Evolutionary conservation across 2,888 invertebrate species (phyloP).

Genomic region (Hemaris fuciformis): DNA sequence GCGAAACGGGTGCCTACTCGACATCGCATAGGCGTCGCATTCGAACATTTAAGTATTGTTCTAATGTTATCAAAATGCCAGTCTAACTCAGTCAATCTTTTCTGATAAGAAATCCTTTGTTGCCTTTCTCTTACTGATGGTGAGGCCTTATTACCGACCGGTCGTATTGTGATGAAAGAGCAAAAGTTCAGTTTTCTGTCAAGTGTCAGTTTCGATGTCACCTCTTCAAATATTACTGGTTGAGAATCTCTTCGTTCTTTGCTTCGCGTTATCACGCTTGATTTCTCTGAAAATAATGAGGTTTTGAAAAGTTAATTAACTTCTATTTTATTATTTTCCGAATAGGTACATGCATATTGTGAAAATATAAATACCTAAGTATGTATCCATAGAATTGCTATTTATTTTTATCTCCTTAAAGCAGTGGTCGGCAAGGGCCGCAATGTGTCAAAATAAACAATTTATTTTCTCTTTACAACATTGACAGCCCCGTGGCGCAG

Average conservation of each 20-base stretch:
- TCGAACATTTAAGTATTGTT: slow-evolving; percentile 49
- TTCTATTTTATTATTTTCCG: not conserved
- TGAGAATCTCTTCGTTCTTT: slow-evolving; percentile 17
- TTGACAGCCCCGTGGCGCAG: no score
- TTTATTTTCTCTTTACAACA: no score
- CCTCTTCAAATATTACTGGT: not conserved
- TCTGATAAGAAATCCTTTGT: slow-evolving; percentile 28
- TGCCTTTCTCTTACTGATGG: slow-evolving; percentile 29
- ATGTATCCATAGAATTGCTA: no score
- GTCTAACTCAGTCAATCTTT: slow-evolving; percentile 47
- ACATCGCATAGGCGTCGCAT: slow-evolving; percentile 58
- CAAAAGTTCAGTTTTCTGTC: slow-evolving; percentile 46
- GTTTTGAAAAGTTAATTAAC: not conserved
- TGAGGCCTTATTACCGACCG: slow-evolving; percentile 29
- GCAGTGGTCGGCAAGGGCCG: no score
- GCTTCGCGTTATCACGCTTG: not conserved
- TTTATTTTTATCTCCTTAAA: no score
- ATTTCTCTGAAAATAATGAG: slow-evolving; percentile 6
- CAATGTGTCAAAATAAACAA: no score
- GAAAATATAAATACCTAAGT: not conserved
- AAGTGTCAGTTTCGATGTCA: slow-evolving; percentile 27
- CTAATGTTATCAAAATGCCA: slow-evolving; percentile 60
- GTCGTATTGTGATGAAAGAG: slow-evolving; percentile 46
- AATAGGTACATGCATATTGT: not conserved
- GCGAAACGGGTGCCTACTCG: slow-evolving; percentile 47